These are phyloP conservation scores for Brachirus orientalis DNA, from an alignment of 2,113 vertebrate genomes.

Conservation along the genomic window DNA sequence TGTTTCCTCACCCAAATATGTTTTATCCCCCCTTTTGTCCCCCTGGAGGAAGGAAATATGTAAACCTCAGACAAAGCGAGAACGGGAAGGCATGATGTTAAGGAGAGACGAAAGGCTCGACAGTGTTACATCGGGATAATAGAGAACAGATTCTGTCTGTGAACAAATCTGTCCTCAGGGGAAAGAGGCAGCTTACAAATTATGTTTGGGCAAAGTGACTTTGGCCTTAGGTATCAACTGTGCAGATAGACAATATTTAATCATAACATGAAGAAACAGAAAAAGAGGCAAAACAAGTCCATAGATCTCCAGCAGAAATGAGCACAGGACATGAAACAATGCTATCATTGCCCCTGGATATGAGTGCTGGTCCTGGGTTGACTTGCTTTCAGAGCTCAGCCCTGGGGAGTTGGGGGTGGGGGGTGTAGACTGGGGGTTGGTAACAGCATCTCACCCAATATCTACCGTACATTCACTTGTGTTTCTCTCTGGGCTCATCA, in stretches of 20 bases:
- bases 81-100: slow-evolving; percentile 74
- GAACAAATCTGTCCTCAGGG: slow-evolving; percentile 86
- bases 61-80: slow-evolving; percentile 67
- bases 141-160: slow-evolving; percentile 88
- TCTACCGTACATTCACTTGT: slow-evolving; percentile 53
- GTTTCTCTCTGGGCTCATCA: slow-evolving; percentile 67
- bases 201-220: slow-evolving; percentile 80
- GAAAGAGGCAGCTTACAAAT: slow-evolving; percentile 87
- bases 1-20: slow-evolving; percentile 75
- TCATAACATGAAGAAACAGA: slow-evolving; percentile 80
- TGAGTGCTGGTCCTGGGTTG: slow-evolving; percentile 50
- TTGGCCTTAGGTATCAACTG: slow-evolving; percentile 85
- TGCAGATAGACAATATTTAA: slow-evolving; percentile 83
- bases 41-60: slow-evolving; percentile 78
- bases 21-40: slow-evolving; percentile 64
- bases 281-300: slow-evolving; percentile 63
- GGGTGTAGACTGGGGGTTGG: slow-evolving; percentile 55
- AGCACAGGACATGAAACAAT: slow-evolving; percentile 62
- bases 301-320: slow-evolving; percentile 61
- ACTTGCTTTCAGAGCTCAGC: slow-evolving; percentile 49
- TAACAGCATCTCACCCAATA: slow-evolving; percentile 49
- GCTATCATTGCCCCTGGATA: slow-evolving; percentile 49
- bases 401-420: slow-evolving; percentile 33
- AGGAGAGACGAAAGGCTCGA: slow-evolving; percentile 78
- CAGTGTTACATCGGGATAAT: slow-evolving; percentile 82